Evolutionary conservation across 2,888 invertebrate genomes (phyloP).

Genomic region (Isoperla grammatica): DNA sequence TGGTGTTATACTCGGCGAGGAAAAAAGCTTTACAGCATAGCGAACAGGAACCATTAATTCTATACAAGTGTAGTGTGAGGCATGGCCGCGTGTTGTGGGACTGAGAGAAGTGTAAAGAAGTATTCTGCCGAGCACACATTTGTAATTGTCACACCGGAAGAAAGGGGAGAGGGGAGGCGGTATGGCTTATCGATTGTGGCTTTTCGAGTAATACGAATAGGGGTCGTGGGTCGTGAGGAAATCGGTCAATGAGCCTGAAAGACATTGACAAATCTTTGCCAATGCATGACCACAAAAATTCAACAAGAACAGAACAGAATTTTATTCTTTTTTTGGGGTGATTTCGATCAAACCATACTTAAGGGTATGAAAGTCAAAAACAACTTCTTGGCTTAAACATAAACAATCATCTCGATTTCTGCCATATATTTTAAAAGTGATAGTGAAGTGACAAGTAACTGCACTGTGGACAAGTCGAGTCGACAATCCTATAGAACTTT

Average conservation of each 20-base stretch:
- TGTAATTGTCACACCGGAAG: constrained; percentile 4
- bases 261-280: not conserved
- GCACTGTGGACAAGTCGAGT: too few relatives aligned
- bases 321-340: too few relatives aligned
- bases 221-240: not conserved
- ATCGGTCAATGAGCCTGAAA: constrained; percentile 1
- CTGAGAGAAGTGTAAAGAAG: not conserved
- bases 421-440: too few relatives aligned
- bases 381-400: too few relatives aligned
- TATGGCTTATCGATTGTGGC: constrained; percentile 10
- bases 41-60: constrained; percentile 3
- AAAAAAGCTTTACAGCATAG: not conserved
- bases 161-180: not conserved
- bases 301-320: too few relatives aligned
- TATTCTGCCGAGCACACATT: constrained; percentile 13
- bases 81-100: too few relatives aligned
- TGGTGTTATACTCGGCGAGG: not conserved
- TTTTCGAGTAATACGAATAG: not conserved
- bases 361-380: too few relatives aligned
- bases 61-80: too few relatives aligned
- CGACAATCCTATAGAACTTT: too few relatives aligned
- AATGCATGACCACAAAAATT: too few relatives aligned
- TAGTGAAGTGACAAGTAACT: too few relatives aligned
- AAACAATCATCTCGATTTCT: too few relatives aligned
- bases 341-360: not conserved